Conservation (phyloP, 2,797 vertebrate genomes). For the Coranthus polyacanthus region DNA sequence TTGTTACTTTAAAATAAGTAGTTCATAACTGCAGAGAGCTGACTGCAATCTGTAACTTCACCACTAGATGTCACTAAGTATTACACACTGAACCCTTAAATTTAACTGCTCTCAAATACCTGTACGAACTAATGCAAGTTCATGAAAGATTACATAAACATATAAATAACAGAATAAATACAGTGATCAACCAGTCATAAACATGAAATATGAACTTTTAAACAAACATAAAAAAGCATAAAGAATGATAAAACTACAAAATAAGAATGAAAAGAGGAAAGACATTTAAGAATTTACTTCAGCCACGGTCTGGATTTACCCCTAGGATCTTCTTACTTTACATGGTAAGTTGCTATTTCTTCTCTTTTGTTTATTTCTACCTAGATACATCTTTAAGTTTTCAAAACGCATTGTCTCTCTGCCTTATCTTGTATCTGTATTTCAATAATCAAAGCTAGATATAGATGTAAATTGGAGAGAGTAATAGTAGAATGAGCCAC, state of each 20-base stretch:
- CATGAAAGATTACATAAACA: no score
- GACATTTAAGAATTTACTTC: slow-evolving; percentile 55
- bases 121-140: no score
- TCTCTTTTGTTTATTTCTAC: slow-evolving; percentile 25
- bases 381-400: slow-evolving; percentile 15
- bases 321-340: slow-evolving; percentile 63
- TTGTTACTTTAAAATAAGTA: no score
- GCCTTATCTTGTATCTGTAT: not conserved
- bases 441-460: slow-evolving; percentile 20
- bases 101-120: no score
- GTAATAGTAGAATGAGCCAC: not conserved
- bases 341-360: slow-evolving; percentile 74
- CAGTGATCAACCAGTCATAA: slow-evolving; percentile 21
- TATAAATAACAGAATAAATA: slow-evolving; percentile 13
- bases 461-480: slow-evolving; percentile 5
- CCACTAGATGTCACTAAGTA: no score
- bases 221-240: slow-evolving; percentile 29
- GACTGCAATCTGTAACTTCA: no score
- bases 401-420: slow-evolving; percentile 14
- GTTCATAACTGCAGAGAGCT: no score
- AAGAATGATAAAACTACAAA: slow-evolving; percentile 32
- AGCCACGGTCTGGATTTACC: slow-evolving; percentile 56
- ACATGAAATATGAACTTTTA: not conserved
- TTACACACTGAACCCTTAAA: no score
- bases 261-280: slow-evolving; percentile 40